Evolutionary conservation across 2,888 invertebrate species (phyloP).

Genomic region (Drosophila setosimentum): DNA sequence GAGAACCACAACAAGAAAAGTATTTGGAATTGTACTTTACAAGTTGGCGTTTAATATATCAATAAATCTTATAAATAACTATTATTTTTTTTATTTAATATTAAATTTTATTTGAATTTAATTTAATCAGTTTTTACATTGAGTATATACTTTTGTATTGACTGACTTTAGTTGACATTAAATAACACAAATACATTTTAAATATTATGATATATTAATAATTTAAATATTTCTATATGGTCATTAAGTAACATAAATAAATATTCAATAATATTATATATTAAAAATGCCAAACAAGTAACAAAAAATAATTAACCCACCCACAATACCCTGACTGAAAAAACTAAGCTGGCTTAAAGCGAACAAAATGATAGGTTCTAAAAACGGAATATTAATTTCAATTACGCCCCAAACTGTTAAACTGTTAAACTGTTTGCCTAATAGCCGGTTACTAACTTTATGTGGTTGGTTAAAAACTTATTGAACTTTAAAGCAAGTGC

Average conservation of each 20-base stretch:
- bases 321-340: neutral
- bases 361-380: neutral
- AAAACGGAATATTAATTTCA: conserved; percentile 60
- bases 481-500: conserved; percentile 48
- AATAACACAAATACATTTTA: neutral
- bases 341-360: neutral
- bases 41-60: neutral
- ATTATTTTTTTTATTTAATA: neutral
- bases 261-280: neutral
- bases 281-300: neutral
- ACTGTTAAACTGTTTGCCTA: conserved; percentile 55
- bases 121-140: neutral
- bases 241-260: neutral
- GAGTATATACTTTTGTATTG: neutral
- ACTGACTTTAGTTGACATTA: neutral
- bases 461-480: conserved; percentile 46
- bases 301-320: neutral
- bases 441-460: conserved; percentile 55
- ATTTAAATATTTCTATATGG: no score
- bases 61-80: neutral
- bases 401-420: conserved; percentile 24
- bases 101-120: neutral
- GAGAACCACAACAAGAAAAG: no score
- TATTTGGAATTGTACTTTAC: neutral
- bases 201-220: neutral